Conservation (phyloP, 2,113 vertebrate species). For the Xyliphius kryptos region DNA sequence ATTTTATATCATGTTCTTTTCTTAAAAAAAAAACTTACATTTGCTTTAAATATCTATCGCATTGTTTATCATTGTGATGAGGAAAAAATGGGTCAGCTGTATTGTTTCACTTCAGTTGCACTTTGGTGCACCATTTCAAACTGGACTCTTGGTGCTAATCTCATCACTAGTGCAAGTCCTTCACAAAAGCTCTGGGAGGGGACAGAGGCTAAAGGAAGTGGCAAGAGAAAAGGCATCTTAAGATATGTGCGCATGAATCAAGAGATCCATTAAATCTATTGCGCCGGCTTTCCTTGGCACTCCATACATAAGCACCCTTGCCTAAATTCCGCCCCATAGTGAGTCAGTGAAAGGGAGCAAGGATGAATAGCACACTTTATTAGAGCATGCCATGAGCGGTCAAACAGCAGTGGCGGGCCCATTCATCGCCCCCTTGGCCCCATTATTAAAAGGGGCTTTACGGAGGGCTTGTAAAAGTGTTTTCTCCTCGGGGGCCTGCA, state of each 20-base stretch:
- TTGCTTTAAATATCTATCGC: too few species aligned
- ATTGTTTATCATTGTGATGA: too few species aligned
- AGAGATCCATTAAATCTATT: slow-evolving; percentile 54
- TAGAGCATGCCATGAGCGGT: slow-evolving; percentile 55
- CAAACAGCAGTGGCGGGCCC: slow-evolving; percentile 50
- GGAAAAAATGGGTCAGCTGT: too few species aligned
- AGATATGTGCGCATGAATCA: slow-evolving; percentile 49
- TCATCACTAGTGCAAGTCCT: slow-evolving; percentile 33
- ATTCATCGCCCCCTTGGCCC: slow-evolving; percentile 49
- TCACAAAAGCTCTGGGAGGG: slow-evolving; percentile 40
- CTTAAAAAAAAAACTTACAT: too few species aligned
- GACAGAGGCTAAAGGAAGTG: slow-evolving; percentile 42
- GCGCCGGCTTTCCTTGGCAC: slow-evolving; percentile 42
- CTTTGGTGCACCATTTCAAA: slow-evolving; percentile 36
- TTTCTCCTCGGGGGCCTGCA: slow-evolving; percentile 44
- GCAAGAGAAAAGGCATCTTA: slow-evolving; percentile 46
- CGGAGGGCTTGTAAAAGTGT: slow-evolving; percentile 58
- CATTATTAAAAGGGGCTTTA: slow-evolving; percentile 52
- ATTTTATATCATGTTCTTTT: too few species aligned
- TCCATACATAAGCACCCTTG: slow-evolving; percentile 50
- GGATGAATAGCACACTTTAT: slow-evolving; percentile 62
- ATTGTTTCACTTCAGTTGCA: slow-evolving; percentile 27
- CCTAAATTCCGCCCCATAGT: slow-evolving; percentile 46
- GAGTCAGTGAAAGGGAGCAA: slow-evolving; percentile 50
- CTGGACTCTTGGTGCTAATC: slow-evolving; percentile 46